These are phyloP conservation scores for Netta rufina DNA, from an alignment of 2,797 vertebrate genomes.

Conservation along the genomic window DNA sequence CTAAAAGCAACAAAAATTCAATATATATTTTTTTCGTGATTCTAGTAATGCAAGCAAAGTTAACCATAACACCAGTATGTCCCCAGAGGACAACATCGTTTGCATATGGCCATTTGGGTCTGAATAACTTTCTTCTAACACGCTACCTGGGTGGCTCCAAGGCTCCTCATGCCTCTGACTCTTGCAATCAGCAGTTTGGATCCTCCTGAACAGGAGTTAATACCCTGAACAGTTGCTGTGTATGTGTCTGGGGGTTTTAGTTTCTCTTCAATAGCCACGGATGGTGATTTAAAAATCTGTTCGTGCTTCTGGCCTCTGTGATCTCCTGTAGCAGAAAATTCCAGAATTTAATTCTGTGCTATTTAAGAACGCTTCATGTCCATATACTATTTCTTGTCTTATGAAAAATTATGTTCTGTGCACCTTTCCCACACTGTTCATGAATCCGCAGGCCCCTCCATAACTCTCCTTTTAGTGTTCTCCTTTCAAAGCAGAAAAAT, in stretches of 20 bases:
- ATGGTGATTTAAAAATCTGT: neutral
- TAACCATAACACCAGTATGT: rapidly evolving
- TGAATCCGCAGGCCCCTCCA: neutral
- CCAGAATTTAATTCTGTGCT: neutral
- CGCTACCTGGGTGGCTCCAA: neutral
- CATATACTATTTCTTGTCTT: neutral
- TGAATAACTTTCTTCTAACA: neutral
- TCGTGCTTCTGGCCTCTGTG: neutral
- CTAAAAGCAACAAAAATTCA: neutral
- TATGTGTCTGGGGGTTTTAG: neutral
- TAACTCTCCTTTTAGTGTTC: neutral
- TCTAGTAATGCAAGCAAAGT: neutral
- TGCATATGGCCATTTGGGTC: neutral
- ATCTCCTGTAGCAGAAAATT: neutral
- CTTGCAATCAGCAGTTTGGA: neutral
- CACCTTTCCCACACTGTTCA: constrained; percentile 17
- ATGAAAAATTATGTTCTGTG: neutral
- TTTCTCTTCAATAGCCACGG: constrained; percentile 30
- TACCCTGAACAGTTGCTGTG: neutral
- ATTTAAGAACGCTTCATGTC: neutral
- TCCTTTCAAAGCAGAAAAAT: neutral
- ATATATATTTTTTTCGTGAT: neutral
- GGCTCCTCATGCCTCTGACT: neutral
- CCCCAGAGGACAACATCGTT: neutral
- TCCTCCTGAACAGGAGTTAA: neutral